Percentiles rank a stretch among this genome's conserved stretches.
These are phyloP conservation scores for Synanthedon andrenaeformis DNA, from an alignment of 2,888 invertebrate genomes.

Conservation along the genomic window DNA sequence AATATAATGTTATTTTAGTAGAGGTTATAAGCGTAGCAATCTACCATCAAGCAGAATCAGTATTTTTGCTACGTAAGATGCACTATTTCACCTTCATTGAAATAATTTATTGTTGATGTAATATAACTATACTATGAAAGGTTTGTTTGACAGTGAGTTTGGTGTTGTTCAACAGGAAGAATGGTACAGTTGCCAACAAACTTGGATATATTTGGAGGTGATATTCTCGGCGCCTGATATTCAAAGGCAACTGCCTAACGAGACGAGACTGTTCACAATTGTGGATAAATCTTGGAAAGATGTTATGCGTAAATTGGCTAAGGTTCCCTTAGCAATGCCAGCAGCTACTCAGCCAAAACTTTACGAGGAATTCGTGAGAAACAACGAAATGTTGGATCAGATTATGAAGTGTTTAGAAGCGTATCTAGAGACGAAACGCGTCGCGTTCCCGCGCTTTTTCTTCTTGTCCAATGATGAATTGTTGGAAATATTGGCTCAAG, in stretches of 20 bases:
- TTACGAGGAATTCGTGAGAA: slow-evolving; percentile 75
- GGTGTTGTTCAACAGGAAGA: slow-evolving; percentile 75
- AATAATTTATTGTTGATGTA: too few species aligned
- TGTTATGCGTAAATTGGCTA: slow-evolving; percentile 84
- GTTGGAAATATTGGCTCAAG: slow-evolving; percentile 90
- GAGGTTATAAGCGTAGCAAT: too few species aligned
- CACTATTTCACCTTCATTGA: too few species aligned
- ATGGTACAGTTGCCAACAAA: slow-evolving; percentile 89
- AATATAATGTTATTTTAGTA: too few species aligned
- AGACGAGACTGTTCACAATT: slow-evolving; percentile 85
- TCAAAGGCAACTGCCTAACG: slow-evolving; percentile 90
- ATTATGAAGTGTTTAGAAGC: slow-evolving; percentile 92
- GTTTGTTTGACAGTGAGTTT: background rate
- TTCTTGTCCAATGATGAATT: slow-evolving; percentile 92
- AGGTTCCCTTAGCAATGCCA: slow-evolving; percentile 84
- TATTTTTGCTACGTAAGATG: too few species aligned
- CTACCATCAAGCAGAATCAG: too few species aligned
- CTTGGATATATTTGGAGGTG: slow-evolving; percentile 95
- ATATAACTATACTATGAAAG: background rate
- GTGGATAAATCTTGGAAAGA: slow-evolving; percentile 94
- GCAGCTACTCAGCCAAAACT: slow-evolving; percentile 80
- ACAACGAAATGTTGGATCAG: slow-evolving; percentile 85
- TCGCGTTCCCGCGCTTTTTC: slow-evolving; percentile 90
- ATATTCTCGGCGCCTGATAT: slow-evolving; percentile 96
- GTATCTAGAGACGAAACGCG: slow-evolving; percentile 88